phyloP scores from a whole-genome alignment of 2,888 invertebrate species.

The Lasioglossum morio region DNA sequence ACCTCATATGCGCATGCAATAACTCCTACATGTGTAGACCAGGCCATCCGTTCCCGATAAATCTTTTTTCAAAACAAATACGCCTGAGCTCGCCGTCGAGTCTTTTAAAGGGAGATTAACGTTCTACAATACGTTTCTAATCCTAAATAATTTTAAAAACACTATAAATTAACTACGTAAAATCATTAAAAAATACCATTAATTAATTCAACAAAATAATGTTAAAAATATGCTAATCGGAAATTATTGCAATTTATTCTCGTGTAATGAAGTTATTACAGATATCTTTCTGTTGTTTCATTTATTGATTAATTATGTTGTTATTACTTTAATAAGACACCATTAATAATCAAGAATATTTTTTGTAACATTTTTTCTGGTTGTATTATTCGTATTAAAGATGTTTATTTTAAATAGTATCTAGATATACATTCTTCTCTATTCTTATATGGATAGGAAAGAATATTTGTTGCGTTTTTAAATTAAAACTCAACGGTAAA shows the following conservation, averaged over 20 bases:
- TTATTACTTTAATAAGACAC: background rate
- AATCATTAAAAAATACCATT: too few species aligned
- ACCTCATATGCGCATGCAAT: slow-evolving; percentile 41
- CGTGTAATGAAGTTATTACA: background rate
- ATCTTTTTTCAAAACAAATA: slow-evolving; percentile 42
- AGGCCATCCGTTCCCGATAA: slow-evolving; percentile 31
- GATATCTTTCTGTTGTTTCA: too few species aligned
- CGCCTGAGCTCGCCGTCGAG: background rate
- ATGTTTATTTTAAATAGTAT: too few species aligned
- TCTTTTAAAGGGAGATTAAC: background rate
- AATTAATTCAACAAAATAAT: too few species aligned
- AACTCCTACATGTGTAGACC: slow-evolving; percentile 48
- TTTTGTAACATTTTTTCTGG: too few species aligned
- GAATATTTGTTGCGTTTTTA: too few species aligned
- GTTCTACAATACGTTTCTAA: background rate
- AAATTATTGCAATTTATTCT: background rate
- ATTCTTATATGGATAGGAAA: too few species aligned
- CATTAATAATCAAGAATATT: background rate
- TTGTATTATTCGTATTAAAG: too few species aligned
- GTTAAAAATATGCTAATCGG: background rate
- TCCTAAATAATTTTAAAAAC: background rate
- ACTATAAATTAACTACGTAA: too few species aligned
- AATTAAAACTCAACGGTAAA: too few species aligned
- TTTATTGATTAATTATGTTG: background rate
- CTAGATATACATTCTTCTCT: too few species aligned